Base-by-base conservation (phyloP, 1,140 invertebrate species). In the Hycleus cichorii region DNA sequence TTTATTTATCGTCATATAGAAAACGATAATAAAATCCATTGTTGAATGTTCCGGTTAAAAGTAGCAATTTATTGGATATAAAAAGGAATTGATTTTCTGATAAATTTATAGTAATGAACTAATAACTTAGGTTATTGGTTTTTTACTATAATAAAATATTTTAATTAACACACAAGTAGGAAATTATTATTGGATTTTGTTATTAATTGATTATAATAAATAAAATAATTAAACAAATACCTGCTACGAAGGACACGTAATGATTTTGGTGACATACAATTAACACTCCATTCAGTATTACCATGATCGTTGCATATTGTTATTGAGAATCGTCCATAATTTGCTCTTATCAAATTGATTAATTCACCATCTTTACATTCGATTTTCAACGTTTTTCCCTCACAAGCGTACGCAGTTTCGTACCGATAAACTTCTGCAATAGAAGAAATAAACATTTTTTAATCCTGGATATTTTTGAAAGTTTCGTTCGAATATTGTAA, bases 221-320 rank as follows among this genome's bases (percentile, higher is more conserved):
- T n/a, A 42, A 42, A 42, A 42, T 42, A 42, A 7, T 7, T 39
- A 39, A 7, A 39, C 10, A 39, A 39, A 8, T 10, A 90, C 89
- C 82, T 89, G 77, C 79, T 84, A 74, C 88, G 87, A 51, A 92
- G 80, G 50, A 91, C 88, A 44, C 88, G 78, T 60, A 90, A 80
- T 51, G 87, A 89, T 69, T 87, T 90, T 24, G 84, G 85, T 47
- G 90, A 90, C 86, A 92, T 93, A 74, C 94, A 97, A 75, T 95
- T 93, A 64, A 96, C 91, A 76, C 91, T 93, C 93, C 93, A 96
- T 67, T 95, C 92, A n/a, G 91, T 92, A 77, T 93, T 88, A 55
- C 93, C 93, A 72, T 95, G 90, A 70, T 94, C 91, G 75, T 97
- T 97, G 80, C 94, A 97, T 72, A 96, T 92, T 67, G 91, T 93